Base-by-base conservation (phyloP, 2,888 invertebrate species). In the Fissipunctia ypsillon region DNA sequence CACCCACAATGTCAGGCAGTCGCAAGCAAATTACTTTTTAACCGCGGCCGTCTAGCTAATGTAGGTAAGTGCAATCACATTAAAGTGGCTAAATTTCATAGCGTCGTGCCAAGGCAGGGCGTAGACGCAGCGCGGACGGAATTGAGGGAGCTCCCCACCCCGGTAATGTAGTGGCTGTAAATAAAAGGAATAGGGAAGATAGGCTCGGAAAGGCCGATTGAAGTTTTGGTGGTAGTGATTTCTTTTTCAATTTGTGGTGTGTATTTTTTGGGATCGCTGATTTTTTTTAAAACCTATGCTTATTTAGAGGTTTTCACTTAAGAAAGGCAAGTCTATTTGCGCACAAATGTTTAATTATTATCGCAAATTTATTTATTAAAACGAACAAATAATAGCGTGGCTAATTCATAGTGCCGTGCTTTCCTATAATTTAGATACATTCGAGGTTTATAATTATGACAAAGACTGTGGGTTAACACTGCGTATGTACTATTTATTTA, bases 11-110 rank as follows among this genome's bases (percentile, higher is more conserved):
- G 69, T 43, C 25, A 28, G 22, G 2, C 12, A 57, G 6, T 31
- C 4, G 0, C 19, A 54, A 61, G 31, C 25, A 56, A 66, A 73
- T 73, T 45, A n/a, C n/a, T 22, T 69, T 81, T 71, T 69, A 35
- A 38, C 52, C 3, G 45, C 16, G n/a, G n/a, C 50, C 69, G 63
- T 78, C 65, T 83, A 73, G 65, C 19, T 74, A 66, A 71, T 67
- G 57, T 67, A 25, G 72, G 57, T 67, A 25, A 75, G 12, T 38
- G 59, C 59, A 59, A 74, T 80, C 41, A 64, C 50, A 60, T 69
- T 69, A 65, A 65, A 74, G 54, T 79, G 43, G 64, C 45, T 22
- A 54, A 75, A 84, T 80, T 76, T 66, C 50, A 65, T 59, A 59
- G 61, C 31, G 59, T 31, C 28, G 45, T 71, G 48, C 65, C 65